phyloP scores from a whole-genome alignment of 2,797 vertebrate genomes.

The Stomatorhinus walkeri region DNA sequence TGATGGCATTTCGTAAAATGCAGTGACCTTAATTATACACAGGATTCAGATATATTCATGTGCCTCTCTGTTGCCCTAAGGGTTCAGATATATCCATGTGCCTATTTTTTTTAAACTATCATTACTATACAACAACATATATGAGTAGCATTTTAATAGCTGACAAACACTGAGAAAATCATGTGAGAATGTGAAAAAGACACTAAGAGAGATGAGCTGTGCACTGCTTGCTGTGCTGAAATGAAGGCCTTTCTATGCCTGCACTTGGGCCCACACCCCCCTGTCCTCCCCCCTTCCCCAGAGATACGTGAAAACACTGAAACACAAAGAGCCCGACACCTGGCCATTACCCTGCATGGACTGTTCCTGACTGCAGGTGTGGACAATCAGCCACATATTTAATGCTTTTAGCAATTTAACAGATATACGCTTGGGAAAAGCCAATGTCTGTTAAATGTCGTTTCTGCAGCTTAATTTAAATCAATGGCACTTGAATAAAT shows the following conservation, averaged over 20 bases:
- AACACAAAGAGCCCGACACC: slow-evolving; percentile 47
- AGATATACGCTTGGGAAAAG: background rate
- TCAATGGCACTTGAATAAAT: background rate
- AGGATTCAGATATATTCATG: background rate
- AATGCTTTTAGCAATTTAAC: background rate
- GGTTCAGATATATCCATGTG: too few relatives aligned
- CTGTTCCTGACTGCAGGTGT: slow-evolving; percentile 49
- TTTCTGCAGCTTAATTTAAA: background rate
- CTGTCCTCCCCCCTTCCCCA: slow-evolving; percentile 55
- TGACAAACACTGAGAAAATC: background rate
- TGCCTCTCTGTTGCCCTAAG: background rate
- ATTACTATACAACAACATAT: background rate
- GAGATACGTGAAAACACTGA: slow-evolving; percentile 67
- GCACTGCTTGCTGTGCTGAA: slow-evolving; percentile 42
- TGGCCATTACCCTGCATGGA: slow-evolving; percentile 63
- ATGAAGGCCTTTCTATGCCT: slow-evolving; percentile 59
- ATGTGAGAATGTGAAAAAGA: background rate
- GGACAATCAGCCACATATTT: slow-evolving; percentile 33
- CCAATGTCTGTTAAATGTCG: background rate
- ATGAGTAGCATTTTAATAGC: background rate
- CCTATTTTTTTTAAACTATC: background rate
- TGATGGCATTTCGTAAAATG: background rate
- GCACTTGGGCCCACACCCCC: slow-evolving; percentile 31
- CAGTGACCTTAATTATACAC: background rate
- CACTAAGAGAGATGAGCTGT: slow-evolving; percentile 59